A percentile compares a stretch with the other conserved stretches of the same genome.
Evolutionary conservation across 2,797 vertebrate genomes (phyloP).

Genomic region (Vipera ursinii): DNA sequence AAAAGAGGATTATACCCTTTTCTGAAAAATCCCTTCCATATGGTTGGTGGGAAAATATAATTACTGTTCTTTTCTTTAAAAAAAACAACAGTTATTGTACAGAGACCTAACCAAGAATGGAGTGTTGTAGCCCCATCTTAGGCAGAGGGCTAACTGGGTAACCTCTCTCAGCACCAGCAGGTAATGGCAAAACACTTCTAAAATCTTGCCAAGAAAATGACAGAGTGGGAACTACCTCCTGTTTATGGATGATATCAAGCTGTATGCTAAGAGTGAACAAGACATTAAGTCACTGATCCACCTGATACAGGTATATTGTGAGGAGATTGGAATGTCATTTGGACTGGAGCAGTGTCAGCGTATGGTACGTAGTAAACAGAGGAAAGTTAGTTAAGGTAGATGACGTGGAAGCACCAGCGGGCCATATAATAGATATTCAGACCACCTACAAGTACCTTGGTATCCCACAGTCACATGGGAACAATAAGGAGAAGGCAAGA

Average conservation of each 20-base stretch:
- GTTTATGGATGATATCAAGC: not conserved
- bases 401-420: not conserved
- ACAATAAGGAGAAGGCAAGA: not conserved
- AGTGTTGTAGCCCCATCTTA: not conserved
- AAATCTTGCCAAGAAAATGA: not conserved
- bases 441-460: not conserved
- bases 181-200: not conserved
- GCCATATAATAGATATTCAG: not conserved
- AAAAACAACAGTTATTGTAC: not conserved
- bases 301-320: not conserved
- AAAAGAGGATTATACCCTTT: conserved; percentile 19
- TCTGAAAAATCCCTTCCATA: conserved; percentile 14
- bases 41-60: not conserved
- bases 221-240: not conserved
- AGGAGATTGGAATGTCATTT: not conserved
- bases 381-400: not conserved
- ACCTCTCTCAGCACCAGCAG: not conserved
- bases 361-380: not conserved
- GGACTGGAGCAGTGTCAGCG: not conserved
- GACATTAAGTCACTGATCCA: not conserved
- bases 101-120: conserved; percentile 25
- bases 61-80: conserved; percentile 15
- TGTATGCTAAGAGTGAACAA: not conserved
- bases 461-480: not conserved
- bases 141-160: not conserved